phyloP scores from a whole-genome alignment of 2,888 invertebrate genomes.

The Clitarchus hookeri region DNA sequence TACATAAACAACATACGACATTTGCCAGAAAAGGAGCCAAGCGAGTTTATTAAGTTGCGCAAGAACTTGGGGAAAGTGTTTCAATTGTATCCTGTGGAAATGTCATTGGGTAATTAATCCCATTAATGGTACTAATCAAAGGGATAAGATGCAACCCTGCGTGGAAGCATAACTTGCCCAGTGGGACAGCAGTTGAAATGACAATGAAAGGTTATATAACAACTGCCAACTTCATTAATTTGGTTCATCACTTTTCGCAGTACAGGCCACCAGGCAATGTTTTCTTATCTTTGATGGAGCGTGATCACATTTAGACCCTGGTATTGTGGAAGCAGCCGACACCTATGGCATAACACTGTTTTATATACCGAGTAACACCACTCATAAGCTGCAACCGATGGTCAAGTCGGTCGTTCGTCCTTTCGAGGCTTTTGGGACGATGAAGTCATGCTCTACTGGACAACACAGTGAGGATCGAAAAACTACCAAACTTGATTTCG shows the following conservation, averaged over 20 bases:
- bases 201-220: conserved; percentile 49
- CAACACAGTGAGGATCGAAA: no score
- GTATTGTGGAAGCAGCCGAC: no score
- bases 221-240: conserved; percentile 43
- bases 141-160: background rate
- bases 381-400: no score
- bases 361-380: no score
- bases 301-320: no score
- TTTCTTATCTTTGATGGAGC: no score
- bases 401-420: no score
- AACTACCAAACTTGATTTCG: no score
- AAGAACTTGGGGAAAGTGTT: conserved; percentile 28
- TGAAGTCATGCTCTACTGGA: no score
- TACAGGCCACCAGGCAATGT: conserved; percentile 44
- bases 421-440: no score
- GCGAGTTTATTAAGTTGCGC: background rate
- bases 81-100: conserved; percentile 26
- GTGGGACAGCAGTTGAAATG: conserved; percentile 44
- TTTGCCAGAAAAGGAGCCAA: conserved; percentile 29
- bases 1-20: conserved; percentile 16
- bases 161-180: background rate
- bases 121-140: conserved; percentile 31
- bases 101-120: conserved; percentile 25
- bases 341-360: no score
- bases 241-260: conserved; percentile 46